A percentile compares a stretch with the other conserved stretches of the same genome.
Conservation (phyloP, 2,888 invertebrate species). For the Drosophila pegasa region DNA sequence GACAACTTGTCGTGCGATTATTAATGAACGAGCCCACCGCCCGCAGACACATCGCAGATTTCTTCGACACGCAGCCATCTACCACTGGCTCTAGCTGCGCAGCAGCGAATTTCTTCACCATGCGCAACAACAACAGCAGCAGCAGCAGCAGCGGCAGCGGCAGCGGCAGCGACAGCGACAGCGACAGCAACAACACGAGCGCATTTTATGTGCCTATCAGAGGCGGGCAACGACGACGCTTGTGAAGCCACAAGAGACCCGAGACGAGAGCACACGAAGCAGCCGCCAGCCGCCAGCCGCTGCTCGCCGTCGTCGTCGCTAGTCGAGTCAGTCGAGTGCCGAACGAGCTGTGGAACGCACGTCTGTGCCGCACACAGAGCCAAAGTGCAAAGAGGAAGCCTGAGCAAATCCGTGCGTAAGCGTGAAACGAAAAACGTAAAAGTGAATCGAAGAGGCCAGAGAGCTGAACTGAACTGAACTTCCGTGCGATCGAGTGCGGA, state of each 20-base stretch:
- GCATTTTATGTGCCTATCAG: conserved; percentile 66
- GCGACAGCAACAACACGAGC: conserved; percentile 33
- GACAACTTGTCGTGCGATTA: conserved; percentile 69
- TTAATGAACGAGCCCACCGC: conserved; percentile 48
- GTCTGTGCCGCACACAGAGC: conserved; percentile 60
- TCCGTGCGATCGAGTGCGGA: conserved; percentile 36
- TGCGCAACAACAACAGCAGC: conserved; percentile 49
- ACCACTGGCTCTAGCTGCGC: conserved; percentile 55
- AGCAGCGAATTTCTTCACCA: conserved; percentile 54
- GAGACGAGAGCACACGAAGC: conserved; percentile 46
- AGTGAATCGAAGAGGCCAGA: conserved; percentile 18
- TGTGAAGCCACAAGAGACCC: conserved; percentile 37
- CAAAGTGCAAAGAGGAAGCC: conserved; percentile 3
- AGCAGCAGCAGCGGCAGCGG: neutral
- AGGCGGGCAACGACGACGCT: conserved; percentile 53
- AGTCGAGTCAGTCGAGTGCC: conserved; percentile 83
- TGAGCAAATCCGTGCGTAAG: neutral
- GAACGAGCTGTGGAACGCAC: conserved; percentile 80
- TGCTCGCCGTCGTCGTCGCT: conserved; percentile 42
- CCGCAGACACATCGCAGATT: conserved; percentile 57
- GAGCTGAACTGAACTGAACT: conserved; percentile 9
- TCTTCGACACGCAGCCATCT: conserved; percentile 56
- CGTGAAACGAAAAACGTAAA: conserved; percentile 18
- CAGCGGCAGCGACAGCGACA: neutral
- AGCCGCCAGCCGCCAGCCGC: conserved; percentile 20